A percentile compares a stretch with the other conserved stretches of the same genome.
Conservation (phyloP, 1,140 invertebrate genomes). For the Chelonus insularis region DNA sequence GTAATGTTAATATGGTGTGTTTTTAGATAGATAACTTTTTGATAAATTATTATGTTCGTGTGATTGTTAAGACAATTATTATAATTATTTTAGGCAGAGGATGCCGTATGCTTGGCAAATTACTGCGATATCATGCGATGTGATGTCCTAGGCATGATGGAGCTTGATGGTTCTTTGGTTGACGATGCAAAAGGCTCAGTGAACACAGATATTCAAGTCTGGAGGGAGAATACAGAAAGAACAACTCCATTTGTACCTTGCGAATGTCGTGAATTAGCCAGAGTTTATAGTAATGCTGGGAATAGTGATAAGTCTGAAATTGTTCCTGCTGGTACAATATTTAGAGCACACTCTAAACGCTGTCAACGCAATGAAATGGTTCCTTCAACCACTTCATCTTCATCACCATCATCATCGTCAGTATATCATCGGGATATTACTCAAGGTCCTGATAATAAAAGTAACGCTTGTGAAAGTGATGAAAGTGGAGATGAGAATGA, state of each 20-base stretch:
- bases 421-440: conserved; percentile 31
- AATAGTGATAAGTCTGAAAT: conserved; percentile 28
- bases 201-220: conserved; percentile 71
- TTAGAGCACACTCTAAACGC: conserved; percentile 14
- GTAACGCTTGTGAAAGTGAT: conserved; percentile 44
- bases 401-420: conserved; percentile 22
- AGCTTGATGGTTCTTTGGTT: conserved; percentile 64
- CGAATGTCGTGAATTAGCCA: conserved; percentile 30
- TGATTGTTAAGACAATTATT: too few species aligned
- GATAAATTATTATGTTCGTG: too few species aligned
- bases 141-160: conserved; percentile 79
- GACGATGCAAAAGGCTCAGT: conserved; percentile 61
- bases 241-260: conserved; percentile 24
- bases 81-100: conserved; percentile 70
- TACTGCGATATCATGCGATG: conserved; percentile 95
- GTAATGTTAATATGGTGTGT: conserved; percentile 79
- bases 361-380: conserved; percentile 11
- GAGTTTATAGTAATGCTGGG: conserved; percentile 15
- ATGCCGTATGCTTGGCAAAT: conserved; percentile 88
- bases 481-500: conserved; percentile 43
- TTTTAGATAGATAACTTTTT: too few species aligned
- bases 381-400: neutral
- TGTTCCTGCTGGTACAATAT: conserved; percentile 11
- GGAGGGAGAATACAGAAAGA: conserved; percentile 53
- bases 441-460: conserved; percentile 51